A percentile compares a stretch with the other conserved stretches of the same genome.
Evolutionary conservation across 2,888 invertebrate genomes (phyloP).

Genomic region (Nephrotoma flavescens): DNA sequence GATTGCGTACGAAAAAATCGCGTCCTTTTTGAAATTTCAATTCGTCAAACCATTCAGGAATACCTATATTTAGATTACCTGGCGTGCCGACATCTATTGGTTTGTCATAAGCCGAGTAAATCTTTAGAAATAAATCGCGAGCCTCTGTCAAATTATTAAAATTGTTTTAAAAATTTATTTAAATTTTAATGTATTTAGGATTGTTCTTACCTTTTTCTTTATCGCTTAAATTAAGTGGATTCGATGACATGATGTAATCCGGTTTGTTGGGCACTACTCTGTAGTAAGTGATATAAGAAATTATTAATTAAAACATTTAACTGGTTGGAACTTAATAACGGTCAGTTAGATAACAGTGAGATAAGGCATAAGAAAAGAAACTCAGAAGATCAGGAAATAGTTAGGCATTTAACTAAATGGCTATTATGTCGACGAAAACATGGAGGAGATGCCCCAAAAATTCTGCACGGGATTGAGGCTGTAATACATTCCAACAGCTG

Average conservation of each 20-base stretch:
- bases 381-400: too few relatives aligned
- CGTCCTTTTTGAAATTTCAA: not conserved
- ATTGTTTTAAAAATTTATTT: not conserved
- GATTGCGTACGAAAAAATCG: not conserved
- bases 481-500: too few relatives aligned
- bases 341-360: too few relatives aligned
- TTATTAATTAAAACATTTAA: too few relatives aligned
- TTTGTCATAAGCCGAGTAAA: not conserved
- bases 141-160: not conserved
- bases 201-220: not conserved
- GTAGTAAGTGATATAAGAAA: too few relatives aligned
- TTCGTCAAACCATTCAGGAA: slow-evolving; percentile 3
- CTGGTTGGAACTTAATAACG: too few relatives aligned
- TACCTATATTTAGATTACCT: not conserved
- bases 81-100: not conserved
- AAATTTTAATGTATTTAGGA: not conserved
- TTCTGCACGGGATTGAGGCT: too few relatives aligned
- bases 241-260: not conserved
- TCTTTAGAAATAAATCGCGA: not conserved
- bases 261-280: too few relatives aligned
- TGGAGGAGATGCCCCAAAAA: too few relatives aligned
- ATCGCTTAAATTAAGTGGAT: not conserved
- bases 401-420: too few relatives aligned
- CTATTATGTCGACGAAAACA: too few relatives aligned
- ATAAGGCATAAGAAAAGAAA: too few relatives aligned